Evolutionary conservation across 1,140 invertebrate genomes (phyloP), one percentile per base, ranked within the genome.

Genomic region (Heliconius himera): DNA sequence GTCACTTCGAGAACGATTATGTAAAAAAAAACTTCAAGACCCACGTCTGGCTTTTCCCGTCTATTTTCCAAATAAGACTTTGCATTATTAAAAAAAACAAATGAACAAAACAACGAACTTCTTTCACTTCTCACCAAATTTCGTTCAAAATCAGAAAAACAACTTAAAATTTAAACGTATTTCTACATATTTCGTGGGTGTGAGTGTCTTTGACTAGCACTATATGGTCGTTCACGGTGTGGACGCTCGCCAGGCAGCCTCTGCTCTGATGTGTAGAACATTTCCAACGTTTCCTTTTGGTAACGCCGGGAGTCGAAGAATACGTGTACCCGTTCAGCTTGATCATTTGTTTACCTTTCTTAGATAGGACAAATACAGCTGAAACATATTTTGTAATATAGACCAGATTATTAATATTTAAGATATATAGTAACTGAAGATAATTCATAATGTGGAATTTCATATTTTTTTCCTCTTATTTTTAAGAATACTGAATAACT

Each of bases 241-340:
- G 70, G 0, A 86, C 18, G 1, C 26, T 54, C 13, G 86, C 85
- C 3, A 73, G 74, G 60, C 88, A 90, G 4, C 86, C 87, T 33
- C 66, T 81, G n/a, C 38, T 78, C 29, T 81, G 60, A 66, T 90
- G 87, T 1, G 85, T 90, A 2, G 87, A 87, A 46, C 88, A 90
- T 13, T 77, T 74, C 89, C 89, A 89, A 0, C 80, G 73, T 36
- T 76, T 76, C 60, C 70, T 77, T 56, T 41, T 2, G 9, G 38
- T 70, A 6, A 33, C 73, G 36, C 51, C 74, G 51, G 60, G 70
- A 26, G 73, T 79, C 3, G 56, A 56, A 0, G 73, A 84, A 60
- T 81, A 89, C 0, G 85, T 82, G 41, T 87, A 86, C 13, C 85
- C 84, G 22, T 79, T 74, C 0, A 86, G 18, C 29, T 77, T 72